phyloP scores from a whole-genome alignment of 2,888 invertebrate genomes.

The Nysson spinosus region DNA sequence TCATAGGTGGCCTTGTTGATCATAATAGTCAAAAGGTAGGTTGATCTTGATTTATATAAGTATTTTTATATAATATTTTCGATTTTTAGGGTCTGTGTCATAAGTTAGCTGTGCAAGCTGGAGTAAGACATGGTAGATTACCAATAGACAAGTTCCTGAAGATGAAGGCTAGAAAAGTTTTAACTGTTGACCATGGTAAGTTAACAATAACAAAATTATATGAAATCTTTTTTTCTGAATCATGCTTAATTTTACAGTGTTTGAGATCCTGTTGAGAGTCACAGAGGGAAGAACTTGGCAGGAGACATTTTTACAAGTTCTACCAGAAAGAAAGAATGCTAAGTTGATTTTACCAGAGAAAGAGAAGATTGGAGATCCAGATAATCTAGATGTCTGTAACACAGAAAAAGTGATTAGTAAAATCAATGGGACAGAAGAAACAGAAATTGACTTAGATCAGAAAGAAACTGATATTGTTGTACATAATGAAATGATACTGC shows the following conservation, averaged over 20 bases:
- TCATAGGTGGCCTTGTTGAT: constrained; percentile 98
- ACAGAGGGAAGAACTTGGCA: constrained; percentile 89
- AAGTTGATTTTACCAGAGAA: constrained; percentile 69
- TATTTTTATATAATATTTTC: constrained; percentile 24
- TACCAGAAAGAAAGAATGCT: constrained; percentile 89
- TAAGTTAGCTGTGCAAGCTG: constrained; percentile 87
- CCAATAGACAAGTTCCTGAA: constrained; percentile 93
- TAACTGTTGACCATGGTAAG: constrained; percentile 96
- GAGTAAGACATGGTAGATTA: constrained; percentile 88
- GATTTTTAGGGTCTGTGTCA: constrained; percentile 87
- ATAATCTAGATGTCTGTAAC: neutral
- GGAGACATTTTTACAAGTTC: constrained; percentile 86
- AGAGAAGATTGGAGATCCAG: constrained; percentile 5
- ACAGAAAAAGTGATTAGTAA: neutral
- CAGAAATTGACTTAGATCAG: neutral
- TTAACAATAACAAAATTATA: constrained; percentile 14
- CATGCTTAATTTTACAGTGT: constrained; percentile 81
- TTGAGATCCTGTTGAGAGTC: constrained; percentile 88
- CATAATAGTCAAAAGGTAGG: constrained; percentile 94
- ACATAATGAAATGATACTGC: constrained; percentile 20
- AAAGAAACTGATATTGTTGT: constrained; percentile 9
- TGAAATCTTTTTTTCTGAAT: too few relatives aligned
- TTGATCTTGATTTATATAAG: constrained; percentile 1
- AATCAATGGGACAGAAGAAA: neutral
- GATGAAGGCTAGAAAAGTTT: constrained; percentile 94